Evolutionary conservation across 2,113 vertebrate species (phyloP).

Genomic region (Trachemys scripta): DNA sequence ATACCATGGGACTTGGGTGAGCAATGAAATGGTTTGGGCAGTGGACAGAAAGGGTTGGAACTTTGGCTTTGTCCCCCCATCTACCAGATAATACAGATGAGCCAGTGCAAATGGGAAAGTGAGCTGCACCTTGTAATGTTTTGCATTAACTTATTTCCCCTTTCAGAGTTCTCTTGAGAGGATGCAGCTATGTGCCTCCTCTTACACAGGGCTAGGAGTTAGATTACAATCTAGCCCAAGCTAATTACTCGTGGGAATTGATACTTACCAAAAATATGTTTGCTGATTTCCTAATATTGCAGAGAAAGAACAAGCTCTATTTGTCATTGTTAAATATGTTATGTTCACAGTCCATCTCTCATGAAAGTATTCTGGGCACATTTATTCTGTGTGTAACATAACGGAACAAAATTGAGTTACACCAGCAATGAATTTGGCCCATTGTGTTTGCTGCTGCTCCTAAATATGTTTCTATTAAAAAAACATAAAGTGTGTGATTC

Average conservation of each 20-base stretch:
- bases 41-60: neutral
- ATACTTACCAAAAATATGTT: neutral
- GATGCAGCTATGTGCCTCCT: neutral
- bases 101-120: neutral
- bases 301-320: neutral
- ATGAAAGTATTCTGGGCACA: neutral
- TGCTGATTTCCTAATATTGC: neutral
- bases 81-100: neutral
- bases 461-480: neutral
- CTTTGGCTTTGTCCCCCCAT: neutral
- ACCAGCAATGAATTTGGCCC: neutral
- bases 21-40: neutral
- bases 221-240: neutral
- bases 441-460: neutral
- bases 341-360: neutral
- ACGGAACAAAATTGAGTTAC: neutral
- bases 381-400: neutral
- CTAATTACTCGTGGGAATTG: neutral
- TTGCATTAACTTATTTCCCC: neutral
- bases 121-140: neutral
- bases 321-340: neutral
- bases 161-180: neutral
- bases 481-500: neutral
- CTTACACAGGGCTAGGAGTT: neutral
- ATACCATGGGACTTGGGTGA: fast-evolving